Conservation (phyloP, 23 tunicate genomes). For the Halocynthia roretzi region DNA sequence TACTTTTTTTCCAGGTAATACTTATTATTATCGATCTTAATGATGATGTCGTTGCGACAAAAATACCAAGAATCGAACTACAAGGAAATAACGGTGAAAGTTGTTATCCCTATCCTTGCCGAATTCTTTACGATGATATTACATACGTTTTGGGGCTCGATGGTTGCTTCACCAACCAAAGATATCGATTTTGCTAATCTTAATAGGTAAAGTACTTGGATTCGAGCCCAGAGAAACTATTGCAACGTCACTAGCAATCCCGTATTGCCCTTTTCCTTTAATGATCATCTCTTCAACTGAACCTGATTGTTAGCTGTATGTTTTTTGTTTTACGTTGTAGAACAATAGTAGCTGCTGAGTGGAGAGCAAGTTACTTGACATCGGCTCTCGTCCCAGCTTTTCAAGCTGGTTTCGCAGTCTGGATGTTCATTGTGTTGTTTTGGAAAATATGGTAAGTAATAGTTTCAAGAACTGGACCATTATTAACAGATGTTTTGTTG, state of each 20-base stretch:
- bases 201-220: constrained; percentile 32
- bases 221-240: too few species aligned
- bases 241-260: too few species aligned
- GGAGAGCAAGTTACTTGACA: constrained; percentile 53
- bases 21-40: too few species aligned
- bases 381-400: constrained; percentile 85
- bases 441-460: constrained; percentile 83
- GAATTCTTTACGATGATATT: constrained; percentile 85
- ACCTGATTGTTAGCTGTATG: background rate
- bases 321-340: constrained; percentile 21
- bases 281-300: too few species aligned
- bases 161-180: constrained; percentile 56
- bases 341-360: constrained; percentile 61
- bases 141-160: constrained; percentile 97
- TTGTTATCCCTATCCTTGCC: constrained; percentile 71
- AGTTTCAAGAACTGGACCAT: background rate
- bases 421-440: constrained; percentile 89
- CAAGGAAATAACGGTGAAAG: constrained; percentile 34
- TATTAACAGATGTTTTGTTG: background rate
- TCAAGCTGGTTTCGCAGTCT: constrained; percentile 94
- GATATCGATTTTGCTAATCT: constrained; percentile 15
- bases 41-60: constrained; percentile 1
- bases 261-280: too few species aligned
- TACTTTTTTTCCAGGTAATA: too few species aligned
- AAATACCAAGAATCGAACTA: constrained; percentile 36